Evolutionary conservation across 2,113 vertebrate species (phyloP).

Genomic region (Actenoides lindsayi): DNA sequence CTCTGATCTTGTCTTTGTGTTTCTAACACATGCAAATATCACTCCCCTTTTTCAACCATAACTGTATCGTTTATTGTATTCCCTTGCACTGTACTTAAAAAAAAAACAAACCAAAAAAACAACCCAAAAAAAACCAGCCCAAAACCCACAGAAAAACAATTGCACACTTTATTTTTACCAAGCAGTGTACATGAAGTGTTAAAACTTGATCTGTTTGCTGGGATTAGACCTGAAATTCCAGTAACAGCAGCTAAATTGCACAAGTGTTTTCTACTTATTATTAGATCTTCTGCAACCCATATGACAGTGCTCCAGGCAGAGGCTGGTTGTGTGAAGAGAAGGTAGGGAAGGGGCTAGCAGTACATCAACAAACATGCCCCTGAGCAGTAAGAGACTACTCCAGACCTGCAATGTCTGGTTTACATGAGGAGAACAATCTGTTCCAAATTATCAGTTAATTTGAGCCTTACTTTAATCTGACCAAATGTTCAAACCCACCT

Average conservation of each 20-base stretch:
- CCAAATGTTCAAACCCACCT: conserved; percentile 8
- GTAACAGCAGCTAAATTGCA: background rate
- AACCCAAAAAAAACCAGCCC: no score
- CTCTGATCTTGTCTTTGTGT: background rate
- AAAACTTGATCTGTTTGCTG: conserved; percentile 25
- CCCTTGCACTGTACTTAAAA: background rate
- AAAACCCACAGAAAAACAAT: no score
- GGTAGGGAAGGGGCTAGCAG: background rate
- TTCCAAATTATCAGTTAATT: conserved; percentile 35
- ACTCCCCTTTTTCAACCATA: background rate
- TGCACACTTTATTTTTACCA: background rate
- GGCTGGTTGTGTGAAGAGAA: background rate
- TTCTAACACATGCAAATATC: background rate
- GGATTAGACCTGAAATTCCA: conserved; percentile 33
- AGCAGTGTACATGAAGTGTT: background rate
- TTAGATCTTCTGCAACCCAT: background rate
- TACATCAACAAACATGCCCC: background rate
- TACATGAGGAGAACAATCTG: background rate
- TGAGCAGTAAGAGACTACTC: background rate
- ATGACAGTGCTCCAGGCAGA: background rate
- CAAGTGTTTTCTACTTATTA: background rate
- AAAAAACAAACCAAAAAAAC: no score
- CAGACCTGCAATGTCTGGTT: background rate
- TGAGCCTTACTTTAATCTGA: conserved; percentile 39
- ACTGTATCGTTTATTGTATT: background rate